Evolutionary conservation across 2,113 vertebrate genomes (phyloP), one percentile per base, ranked within the genome.

Genomic region (Oxygymnocypris stewartii): DNA sequence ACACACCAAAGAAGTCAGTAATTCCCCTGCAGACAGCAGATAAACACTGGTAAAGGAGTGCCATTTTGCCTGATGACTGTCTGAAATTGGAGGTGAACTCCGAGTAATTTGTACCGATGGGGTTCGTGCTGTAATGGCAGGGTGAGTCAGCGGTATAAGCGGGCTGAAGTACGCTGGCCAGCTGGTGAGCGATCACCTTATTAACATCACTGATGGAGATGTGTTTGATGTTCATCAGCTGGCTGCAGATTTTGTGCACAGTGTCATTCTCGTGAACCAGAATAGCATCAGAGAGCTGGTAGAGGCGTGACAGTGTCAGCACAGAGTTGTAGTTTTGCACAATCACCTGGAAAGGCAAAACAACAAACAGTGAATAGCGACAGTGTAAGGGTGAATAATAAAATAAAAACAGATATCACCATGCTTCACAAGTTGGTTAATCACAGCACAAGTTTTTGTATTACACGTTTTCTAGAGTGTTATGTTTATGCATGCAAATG

Each of bases 281-380:
- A 31, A 99, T 94, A 47, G 96, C 97, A n/a, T 99, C 97, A 2
- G 98, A 96, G 57, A 96, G 95, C 86, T 93, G 95, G 93, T 99
- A 99, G 76, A 99, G 94, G 85, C 95, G 96, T 28, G 97, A 96
- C 77, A 99, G 94, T 0, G 98, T 98, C 93, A 99, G 92, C 90
- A 98, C 91, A 0, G 97, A 97, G 91, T 99, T 99, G 92, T 99
- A 99, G 93, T 99, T 99, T 92, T 99, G 98, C 86, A 99, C 97
- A 28, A 99, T 98, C 79, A 99, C 97, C 98, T 99, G 90, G 74
- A 85, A 90, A 65, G 25, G 73, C 67, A 87, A 49, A 54, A 47
- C 13, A 67, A 25, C 4, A 51, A 31, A 51, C 14, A 18, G 12
- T 9, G 18, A 25, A 49, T 25, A 73, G 57, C 7, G 5, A 57